Base-by-base conservation (phyloP, 1,140 invertebrate genomes). In the Drosophila malerkotliana region DNA sequence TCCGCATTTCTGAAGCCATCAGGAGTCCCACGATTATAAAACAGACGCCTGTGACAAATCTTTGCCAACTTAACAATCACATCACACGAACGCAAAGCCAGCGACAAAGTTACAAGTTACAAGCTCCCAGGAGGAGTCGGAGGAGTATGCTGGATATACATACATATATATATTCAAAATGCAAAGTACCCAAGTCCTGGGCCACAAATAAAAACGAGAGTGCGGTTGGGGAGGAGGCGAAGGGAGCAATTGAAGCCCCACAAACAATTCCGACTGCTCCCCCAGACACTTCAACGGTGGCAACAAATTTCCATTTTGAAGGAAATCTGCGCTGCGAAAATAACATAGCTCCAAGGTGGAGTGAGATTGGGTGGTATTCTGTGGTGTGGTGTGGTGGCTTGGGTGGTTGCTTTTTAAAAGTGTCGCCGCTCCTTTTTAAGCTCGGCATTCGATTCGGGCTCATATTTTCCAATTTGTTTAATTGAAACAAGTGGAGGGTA, bases 391-490 rank as follows among this genome's bases (percentile, higher is more conserved):
- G 39, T 14, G 7, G 14, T 3, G 41, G 41, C 4, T 15, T 15
- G 14, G 14, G 41, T 7, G 15, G 41, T 18, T 18, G 41, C 15
- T 44, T 44, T 14, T 14, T 15, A 44, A 66, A 66, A 57, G 61
- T 48, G 59, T 83, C 75, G 48, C 56, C 45, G 34, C 34, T 37
- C 34, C 75, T 77, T 84, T 85, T 57, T 58, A 73, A 76, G 64
- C 75, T 71, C 60, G 37, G 41, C 47, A 66, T 57, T 62, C 59
- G 55, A 49, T 49, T 48, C 34, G 77, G 82, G 68, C 69, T 85
- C 83, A 85, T 85, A 85, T 85, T 87, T 85, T 85, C 58, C 83
- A 85, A 87, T 85, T 85, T 87, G 83, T 82, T 82, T 85, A 85
- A 85, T 85, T 85, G 82, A 85, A 85, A 88, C 74, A 82, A 87